These are phyloP conservation scores for Serinus canaria DNA, from an alignment of 2,113 vertebrate genomes.

Conservation along the genomic window DNA sequence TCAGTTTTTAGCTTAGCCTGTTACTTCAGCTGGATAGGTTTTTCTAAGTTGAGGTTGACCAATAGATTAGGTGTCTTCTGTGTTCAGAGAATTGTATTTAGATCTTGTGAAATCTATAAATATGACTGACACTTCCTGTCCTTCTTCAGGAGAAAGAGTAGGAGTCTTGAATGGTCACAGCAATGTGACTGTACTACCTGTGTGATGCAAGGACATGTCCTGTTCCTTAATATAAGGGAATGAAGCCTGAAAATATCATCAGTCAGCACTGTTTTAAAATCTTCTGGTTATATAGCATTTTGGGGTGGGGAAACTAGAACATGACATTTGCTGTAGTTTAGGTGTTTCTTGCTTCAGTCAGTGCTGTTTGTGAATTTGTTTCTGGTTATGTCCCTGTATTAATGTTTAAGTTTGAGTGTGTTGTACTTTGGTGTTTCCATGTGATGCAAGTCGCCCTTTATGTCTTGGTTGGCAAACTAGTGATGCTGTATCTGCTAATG, in stretches of 20 bases:
- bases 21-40: not conserved
- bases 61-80: not conserved
- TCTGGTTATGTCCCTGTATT: not conserved
- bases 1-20: not conserved
- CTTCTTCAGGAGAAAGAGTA: not conserved
- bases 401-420: not conserved
- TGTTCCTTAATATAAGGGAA: rapidly evolving
- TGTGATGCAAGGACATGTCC: not conserved
- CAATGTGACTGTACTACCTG: rapidly evolving
- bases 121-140: not conserved
- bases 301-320: not conserved
- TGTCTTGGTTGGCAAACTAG: not conserved
- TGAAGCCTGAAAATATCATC: not conserved
- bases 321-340: rapidly evolving
- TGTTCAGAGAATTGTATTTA: not conserved
- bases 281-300: not conserved
- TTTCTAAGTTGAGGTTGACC: not conserved
- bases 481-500: not conserved
- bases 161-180: not conserved
- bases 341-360: not conserved
- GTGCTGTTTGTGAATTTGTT: not conserved
- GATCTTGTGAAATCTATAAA: not conserved
- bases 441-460: not conserved
- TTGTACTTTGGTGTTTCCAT: not conserved
- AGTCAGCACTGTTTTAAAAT: not conserved